phyloP scores from a whole-genome alignment of 2,113 vertebrate species.

The Aplodontia rufa region DNA sequence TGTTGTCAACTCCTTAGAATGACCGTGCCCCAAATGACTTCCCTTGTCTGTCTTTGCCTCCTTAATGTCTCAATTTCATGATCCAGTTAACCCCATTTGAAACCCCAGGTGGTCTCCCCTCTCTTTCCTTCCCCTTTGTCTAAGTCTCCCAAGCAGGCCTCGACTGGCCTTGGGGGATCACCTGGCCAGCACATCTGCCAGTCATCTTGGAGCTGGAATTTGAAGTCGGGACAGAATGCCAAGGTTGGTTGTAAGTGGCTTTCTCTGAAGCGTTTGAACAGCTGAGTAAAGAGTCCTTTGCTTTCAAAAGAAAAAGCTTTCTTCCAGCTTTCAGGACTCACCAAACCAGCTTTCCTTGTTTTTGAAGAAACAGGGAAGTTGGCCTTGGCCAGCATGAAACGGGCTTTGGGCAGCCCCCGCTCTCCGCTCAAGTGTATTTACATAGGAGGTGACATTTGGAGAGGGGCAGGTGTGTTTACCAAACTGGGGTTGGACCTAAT shows the following conservation, averaged over 20 bases:
- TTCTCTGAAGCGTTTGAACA: not conserved
- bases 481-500: not conserved
- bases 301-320: not conserved
- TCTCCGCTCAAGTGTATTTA: not conserved
- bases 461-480: not conserved
- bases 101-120: not conserved
- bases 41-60: not conserved
- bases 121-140: too few species aligned
- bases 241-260: not conserved
- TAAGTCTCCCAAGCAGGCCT: not conserved
- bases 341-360: constrained; percentile 16
- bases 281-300: not conserved
- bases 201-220: not conserved
- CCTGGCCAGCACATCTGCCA: not conserved
- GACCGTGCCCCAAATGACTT: rapidly evolving
- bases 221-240: not conserved
- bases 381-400: not conserved
- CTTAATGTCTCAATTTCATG: not conserved
- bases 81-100: not conserved
- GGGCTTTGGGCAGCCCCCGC: not conserved
- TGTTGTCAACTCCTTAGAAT: rapidly evolving
- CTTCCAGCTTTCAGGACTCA: constrained; percentile 10
- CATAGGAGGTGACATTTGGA: not conserved
- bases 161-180: not conserved
- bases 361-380: constrained; percentile 1